Evolutionary conservation across 1,140 invertebrate species (phyloP), one percentile per base, ranked within the genome.

Genomic region (Manduca sexta): DNA sequence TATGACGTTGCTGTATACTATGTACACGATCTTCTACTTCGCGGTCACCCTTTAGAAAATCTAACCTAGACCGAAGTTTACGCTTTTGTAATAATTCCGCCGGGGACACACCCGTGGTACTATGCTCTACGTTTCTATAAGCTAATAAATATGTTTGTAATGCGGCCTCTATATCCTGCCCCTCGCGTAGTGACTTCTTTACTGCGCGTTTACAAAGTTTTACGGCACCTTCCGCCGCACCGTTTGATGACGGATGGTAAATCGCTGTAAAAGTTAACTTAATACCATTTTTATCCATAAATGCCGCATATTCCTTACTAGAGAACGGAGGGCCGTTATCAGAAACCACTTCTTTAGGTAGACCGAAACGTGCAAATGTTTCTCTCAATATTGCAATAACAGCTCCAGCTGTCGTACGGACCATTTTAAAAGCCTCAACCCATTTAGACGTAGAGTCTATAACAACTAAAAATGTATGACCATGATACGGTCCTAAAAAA

Each of bases 301-400:
- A n/a, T n/a, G n/a, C n/a, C n/a, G n/a, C n/a, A n/a, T n/a, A 21
- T 21, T 21, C 21, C 21, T 2, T 7, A 21, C 21, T 21, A 3
- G 63, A 64, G 42, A 83, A 81, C 7, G 66, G 62, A 2, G 74
- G 65, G 10, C 73, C 77, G 49, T 79, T 71, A 41, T 84, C 77
- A 21, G 51, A 64, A 11, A 83, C 66, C 6, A 82, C 29, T 2
- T 56, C 46, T 46, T 69, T 54, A 8, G 76, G 76, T 11, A 75
- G 45, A 0, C 67, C 77, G 30, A 66, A 64, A 2, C 53, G 2
- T 3, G 3, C 7, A 2, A 2, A 21, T 3, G 7, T 2, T 21
- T 21, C 21, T 3, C 2, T 2, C 7, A 21, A 7, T 21, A 3
- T 21, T 7, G 21, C 21, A 7, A 21, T 21, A 3, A 7, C 7